A percentile compares a stretch with the other conserved stretches of the same genome.
Conservation (phyloP, 2,113 vertebrate genomes). For the Morone chrysops region DNA sequence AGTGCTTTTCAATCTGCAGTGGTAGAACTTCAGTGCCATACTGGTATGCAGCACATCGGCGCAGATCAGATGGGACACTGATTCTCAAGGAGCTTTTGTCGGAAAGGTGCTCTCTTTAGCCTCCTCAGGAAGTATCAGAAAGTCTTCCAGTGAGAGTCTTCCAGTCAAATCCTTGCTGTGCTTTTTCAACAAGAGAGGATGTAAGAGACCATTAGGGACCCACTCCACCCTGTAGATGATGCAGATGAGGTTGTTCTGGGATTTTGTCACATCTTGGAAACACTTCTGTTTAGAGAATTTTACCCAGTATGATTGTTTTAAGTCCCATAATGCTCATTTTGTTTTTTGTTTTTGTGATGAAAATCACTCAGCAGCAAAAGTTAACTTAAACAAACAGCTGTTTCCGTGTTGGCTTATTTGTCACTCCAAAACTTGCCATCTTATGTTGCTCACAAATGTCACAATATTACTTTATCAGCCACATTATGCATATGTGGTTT, state of each 20-base stretch:
- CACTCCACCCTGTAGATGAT: neutral
- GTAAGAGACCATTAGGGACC: neutral
- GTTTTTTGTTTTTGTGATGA: neutral
- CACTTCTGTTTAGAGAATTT: too few species aligned
- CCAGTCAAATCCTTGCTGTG: neutral
- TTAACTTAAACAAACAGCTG: neutral
- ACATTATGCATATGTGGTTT: neutral
- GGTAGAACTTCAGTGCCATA: neutral
- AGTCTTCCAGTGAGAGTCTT: neutral
- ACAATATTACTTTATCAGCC: neutral
- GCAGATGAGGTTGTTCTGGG: neutral
- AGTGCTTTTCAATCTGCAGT: slow-evolving; percentile 2
- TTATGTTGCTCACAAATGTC: neutral
- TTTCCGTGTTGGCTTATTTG: neutral
- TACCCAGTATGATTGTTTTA: too few species aligned
- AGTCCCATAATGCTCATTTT: neutral
- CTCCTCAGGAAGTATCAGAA: neutral
- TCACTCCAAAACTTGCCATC: neutral
- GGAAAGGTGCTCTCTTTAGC: neutral
- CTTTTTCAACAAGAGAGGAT: neutral
- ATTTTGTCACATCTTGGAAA: neutral
- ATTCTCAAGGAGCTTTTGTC: slow-evolving; percentile 14
- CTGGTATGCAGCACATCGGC: neutral
- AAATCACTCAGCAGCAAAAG: neutral
- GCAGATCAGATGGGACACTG: neutral